Evolutionary conservation across 1,140 invertebrate species (phyloP), one percentile per base, ranked within the genome.

Genomic region (Brachionus koreanus): DNA sequence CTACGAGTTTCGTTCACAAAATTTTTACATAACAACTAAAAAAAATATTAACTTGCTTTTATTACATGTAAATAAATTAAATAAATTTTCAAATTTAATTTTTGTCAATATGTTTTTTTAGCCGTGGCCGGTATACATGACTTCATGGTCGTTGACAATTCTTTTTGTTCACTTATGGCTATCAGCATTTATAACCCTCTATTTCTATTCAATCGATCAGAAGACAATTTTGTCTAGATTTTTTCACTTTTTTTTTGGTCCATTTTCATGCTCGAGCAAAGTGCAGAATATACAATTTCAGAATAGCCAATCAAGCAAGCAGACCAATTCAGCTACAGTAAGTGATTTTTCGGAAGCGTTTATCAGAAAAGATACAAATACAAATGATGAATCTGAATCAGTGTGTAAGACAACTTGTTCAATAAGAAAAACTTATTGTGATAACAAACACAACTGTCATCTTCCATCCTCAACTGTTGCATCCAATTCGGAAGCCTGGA

Each of bases 101-200:
- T 29, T 33, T 77, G n/a, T n/a, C n/a, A n/a, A n/a, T 49, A 69
- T 69, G 5, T 16, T 7, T 19, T 33, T 75, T 46, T 33, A 77
- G 46, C 76, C 76, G 4, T 79, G 76, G 76, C 76, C 46, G 35
- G 29, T 79, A 0, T 79, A 79, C 33, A 79, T 79, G 76, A 79
- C 76, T n/a, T 79, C 76, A 42, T 79, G 76, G 76, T 61, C 76
- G 2, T 29, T 79, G 33, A 79, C 76, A 13, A 79, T 79, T 79
- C 39, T 79, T 42, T 25, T 79, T 13, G 25, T 79, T 29, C 76
- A 79, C 9, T 23, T 79, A 3, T 79, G 76, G 76, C n/a, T 79
- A 37, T 57, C 76, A 25, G 76, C 76, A 12, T 61, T 79, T 29
- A 37, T 79, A 23, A 52, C 33, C 7, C 33, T 79, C 9, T 79